These are phyloP conservation scores for Parauchenoglanis ngamensis DNA, from an alignment of 2,797 vertebrate species.

Conservation along the genomic window DNA sequence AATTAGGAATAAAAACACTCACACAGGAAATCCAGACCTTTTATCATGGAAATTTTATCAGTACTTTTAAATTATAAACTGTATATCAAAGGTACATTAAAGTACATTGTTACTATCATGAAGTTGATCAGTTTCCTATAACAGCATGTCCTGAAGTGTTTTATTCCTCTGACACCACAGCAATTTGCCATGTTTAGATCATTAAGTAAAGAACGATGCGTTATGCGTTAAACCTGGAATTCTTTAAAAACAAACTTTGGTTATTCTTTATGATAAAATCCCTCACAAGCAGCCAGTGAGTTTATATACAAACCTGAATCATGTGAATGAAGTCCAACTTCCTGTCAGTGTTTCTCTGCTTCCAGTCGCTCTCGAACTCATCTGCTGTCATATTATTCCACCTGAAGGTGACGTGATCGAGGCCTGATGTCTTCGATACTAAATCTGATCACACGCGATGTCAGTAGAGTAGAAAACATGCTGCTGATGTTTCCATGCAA, in stretches of 20 bases:
- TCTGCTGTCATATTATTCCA: slow-evolving; percentile 87
- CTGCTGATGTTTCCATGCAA: not conserved
- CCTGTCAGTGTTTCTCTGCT: slow-evolving; percentile 71
- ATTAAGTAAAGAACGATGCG: no score
- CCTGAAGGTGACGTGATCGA: slow-evolving; percentile 81
- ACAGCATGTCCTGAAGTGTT: no score
- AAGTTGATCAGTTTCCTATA: no score
- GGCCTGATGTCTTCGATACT: slow-evolving; percentile 77
- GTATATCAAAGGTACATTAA: no score
- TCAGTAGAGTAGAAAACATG: not conserved
- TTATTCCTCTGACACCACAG: no score
- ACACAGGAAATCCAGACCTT: no score
- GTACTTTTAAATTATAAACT: not conserved
- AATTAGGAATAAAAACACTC: no score
- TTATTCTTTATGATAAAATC: not conserved
- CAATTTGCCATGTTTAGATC: no score
- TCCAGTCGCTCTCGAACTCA: slow-evolving; percentile 85
- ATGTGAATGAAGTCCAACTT: slow-evolving; percentile 95
- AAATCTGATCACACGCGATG: slow-evolving; percentile 56
- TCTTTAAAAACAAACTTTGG: not conserved
- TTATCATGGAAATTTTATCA: no score
- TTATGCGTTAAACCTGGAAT: not conserved
- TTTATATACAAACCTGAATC: slow-evolving; percentile 82
- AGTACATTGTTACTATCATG: not conserved
- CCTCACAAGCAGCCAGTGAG: not conserved